Evolutionary conservation across 37 sponge, comb jelly and placozoan genomes (phyloP).

Genomic region (Beroe ovata): DNA sequence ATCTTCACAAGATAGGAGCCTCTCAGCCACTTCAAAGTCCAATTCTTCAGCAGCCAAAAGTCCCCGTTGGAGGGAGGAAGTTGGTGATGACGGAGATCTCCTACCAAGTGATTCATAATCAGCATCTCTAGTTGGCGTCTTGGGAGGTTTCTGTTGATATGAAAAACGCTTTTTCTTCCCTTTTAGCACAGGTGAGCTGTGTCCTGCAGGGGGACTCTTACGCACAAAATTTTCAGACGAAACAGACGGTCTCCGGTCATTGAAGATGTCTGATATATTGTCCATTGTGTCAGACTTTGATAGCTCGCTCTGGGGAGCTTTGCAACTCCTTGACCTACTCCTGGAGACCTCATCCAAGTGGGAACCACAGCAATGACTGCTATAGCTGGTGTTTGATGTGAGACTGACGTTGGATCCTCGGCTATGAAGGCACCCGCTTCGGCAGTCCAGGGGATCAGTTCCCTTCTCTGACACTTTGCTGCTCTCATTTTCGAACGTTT

Average conservation of each 20-base stretch:
- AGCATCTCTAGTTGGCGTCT: neutral
- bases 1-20: too few relatives aligned
- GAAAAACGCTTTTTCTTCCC: neutral
- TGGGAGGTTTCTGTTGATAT: neutral
- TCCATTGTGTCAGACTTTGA: slow-evolving; percentile 65
- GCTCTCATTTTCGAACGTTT: neutral
- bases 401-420: slow-evolving; percentile 1
- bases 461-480: neutral
- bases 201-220: too few relatives aligned
- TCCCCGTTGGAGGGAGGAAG: too few relatives aligned
- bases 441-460: neutral
- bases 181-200: too few relatives aligned
- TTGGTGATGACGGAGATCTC: neutral
- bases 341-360: slow-evolving; percentile 5
- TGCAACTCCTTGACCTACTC: neutral
- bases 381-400: slow-evolving; percentile 14
- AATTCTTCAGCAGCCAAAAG: too few relatives aligned
- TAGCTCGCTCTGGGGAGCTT: neutral
- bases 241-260: neutral
- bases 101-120: neutral
- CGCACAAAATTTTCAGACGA: neutral
- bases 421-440: neutral
- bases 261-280: slow-evolving; percentile 38
- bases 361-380: slow-evolving; percentile 41
- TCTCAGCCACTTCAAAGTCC: too few relatives aligned